Base-by-base conservation (phyloP, 2,113 vertebrate species). In the Rhineura floridana region DNA sequence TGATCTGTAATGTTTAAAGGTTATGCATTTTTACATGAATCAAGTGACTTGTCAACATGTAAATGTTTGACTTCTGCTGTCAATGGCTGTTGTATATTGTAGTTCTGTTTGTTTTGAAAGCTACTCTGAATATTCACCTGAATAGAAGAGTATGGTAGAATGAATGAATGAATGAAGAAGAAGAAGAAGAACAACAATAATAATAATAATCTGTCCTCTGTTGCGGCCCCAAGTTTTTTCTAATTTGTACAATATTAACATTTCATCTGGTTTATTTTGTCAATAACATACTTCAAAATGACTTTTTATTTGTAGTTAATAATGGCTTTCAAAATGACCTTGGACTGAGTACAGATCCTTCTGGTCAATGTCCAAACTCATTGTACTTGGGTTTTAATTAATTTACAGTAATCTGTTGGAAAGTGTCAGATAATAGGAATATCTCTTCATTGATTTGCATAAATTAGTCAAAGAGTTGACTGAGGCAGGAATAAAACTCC, bases 1-100 rank as follows among this genome's bases (percentile, higher is more conserved):
- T 36, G 4, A 83, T 65, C 30, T 73, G 1, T 63, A 83, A 82
- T 88, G 88, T 33, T 10, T 91, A 88, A 90, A 84, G 48, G 77
- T 88, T 80, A 6, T 2, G 36, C 82, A 9, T 88, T 78, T 94
- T 83, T 88, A 0, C 36, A 44, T 89, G 93, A 72, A 92, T 30
- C 1, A 12, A 42, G 7, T 42, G 3, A 33, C 55, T 13, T 62
- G 9, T 15, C 72, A 83, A 59, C 0, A 0, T 84, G 59, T 81
- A 89, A 73, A 19, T 39, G 28, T 90, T 82, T 86, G 28, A 72
- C 52, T 19, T n/a, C 25, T 86, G 59, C 15, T 67, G 89, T 86
- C 91, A 17, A 10, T 69, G 12, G 1, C 89, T 84, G 62, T 21
- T 59, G 78, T 55, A 12, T 44, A 39, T 33, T 44, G 7, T 11